phyloP scores from a whole-genome alignment of 2,888 invertebrate genomes.

The Brassicogethes aeneus region DNA sequence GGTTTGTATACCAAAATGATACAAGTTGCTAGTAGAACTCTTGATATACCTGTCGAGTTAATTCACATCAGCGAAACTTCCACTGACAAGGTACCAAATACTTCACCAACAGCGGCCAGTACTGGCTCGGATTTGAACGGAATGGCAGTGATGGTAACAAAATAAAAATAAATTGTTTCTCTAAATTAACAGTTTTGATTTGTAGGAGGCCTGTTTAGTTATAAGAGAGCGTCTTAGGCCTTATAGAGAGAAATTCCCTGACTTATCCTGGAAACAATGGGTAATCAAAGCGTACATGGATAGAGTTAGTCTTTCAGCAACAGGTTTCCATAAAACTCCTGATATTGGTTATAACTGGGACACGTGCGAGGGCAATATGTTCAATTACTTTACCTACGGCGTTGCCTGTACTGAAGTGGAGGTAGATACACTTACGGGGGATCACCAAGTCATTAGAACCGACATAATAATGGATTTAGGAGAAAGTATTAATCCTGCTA shows the following conservation, averaged over 20 bases:
- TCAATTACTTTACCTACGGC: conserved; percentile 81
- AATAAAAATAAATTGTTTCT: too few relatives aligned
- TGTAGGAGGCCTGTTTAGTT: conserved; percentile 62
- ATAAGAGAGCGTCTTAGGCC: conserved; percentile 66
- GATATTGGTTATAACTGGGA: conserved; percentile 62
- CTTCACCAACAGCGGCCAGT: conserved; percentile 84
- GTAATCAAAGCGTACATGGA: conserved; percentile 66
- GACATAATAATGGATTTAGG: conserved; percentile 90
- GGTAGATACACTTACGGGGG: conserved; percentile 89
- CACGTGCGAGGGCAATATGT: conserved; percentile 62
- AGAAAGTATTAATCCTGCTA: conserved; percentile 89
- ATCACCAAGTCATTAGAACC: conserved; percentile 77
- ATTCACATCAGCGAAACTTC: conserved; percentile 77
- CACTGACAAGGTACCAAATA: conserved; percentile 88
- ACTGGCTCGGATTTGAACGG: conserved; percentile 85
- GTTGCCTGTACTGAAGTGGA: conserved; percentile 83
- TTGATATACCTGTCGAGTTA: conserved; percentile 60
- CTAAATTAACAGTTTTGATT: too few relatives aligned
- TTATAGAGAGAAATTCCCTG: conserved; percentile 63
- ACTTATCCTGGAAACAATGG: conserved; percentile 80
- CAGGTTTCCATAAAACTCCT: conserved; percentile 74
- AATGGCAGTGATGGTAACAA: conserved; percentile 67
- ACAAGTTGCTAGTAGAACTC: conserved; percentile 71
- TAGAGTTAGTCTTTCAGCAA: conserved; percentile 70
- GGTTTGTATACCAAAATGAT: conserved; percentile 94